phyloP scores from a whole-genome alignment of 2,888 invertebrate species.

The Calliphora vomitoria region DNA sequence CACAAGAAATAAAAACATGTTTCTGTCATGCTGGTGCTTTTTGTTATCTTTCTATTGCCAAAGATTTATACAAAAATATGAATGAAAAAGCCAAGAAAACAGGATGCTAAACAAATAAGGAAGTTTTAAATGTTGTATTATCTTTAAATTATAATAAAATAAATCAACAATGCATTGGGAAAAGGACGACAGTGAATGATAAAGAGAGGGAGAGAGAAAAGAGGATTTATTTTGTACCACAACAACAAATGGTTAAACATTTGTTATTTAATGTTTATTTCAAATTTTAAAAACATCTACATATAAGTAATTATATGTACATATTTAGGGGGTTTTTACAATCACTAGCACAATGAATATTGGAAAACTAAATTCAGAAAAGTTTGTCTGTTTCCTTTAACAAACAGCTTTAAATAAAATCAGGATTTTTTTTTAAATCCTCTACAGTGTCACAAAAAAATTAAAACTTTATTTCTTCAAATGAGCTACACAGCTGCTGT shows the following conservation, averaged over 20 bases:
- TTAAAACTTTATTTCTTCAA: background rate
- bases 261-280: slow-evolving; percentile 26
- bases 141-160: slow-evolving; percentile 45
- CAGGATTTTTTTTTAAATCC: slow-evolving; percentile 9
- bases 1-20: slow-evolving; percentile 10
- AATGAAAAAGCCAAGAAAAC: slow-evolving; percentile 24
- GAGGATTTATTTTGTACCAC: slow-evolving; percentile 28
- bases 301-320: background rate
- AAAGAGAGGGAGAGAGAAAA: background rate
- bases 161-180: slow-evolving; percentile 32
- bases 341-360: background rate
- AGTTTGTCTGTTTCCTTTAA: background rate
- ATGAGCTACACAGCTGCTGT: background rate
- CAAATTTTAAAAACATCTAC: background rate
- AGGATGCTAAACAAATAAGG: slow-evolving; percentile 60
- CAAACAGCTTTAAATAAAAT: background rate
- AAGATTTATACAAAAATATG: slow-evolving; percentile 25
- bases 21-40: slow-evolving; percentile 9
- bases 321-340: background rate
- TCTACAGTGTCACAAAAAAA: background rate
- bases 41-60: background rate
- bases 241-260: slow-evolving; percentile 19
- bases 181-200: background rate
- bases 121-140: slow-evolving; percentile 56
- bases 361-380: background rate